Evolutionary conservation across 2,797 vertebrate species (phyloP).

Genomic region (Meriones psammophilus): DNA sequence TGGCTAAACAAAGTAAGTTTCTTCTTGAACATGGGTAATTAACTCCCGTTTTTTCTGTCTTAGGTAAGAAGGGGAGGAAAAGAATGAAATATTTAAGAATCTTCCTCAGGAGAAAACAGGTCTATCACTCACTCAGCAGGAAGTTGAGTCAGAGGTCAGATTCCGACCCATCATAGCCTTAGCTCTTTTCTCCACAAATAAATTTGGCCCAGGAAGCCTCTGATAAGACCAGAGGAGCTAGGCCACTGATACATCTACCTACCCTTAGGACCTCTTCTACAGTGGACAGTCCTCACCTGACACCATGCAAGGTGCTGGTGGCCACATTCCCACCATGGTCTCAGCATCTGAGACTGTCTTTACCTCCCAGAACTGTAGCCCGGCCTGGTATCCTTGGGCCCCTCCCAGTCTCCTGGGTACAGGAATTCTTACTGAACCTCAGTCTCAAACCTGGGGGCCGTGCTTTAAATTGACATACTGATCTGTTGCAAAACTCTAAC

Average conservation of each 20-base stretch:
- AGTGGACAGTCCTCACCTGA: neutral
- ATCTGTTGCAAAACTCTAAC: neutral
- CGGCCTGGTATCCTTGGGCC: neutral
- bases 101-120: neutral
- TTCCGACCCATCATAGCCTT: neutral
- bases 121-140: neutral
- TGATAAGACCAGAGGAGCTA: accelerated
- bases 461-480: neutral
- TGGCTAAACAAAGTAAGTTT: neutral
- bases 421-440: neutral
- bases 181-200: neutral
- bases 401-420: neutral
- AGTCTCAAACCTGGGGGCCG: neutral
- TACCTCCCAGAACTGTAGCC: neutral
- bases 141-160: neutral
- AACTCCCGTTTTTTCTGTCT: neutral
- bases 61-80: neutral
- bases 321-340: neutral
- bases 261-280: neutral
- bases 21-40: neutral
- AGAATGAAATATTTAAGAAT: neutral
- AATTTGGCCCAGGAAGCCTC: neutral
- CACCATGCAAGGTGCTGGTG: neutral
- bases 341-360: neutral
- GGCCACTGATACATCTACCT: neutral